A percentile compares a stretch with the other conserved stretches of the same genome.
Evolutionary conservation across 2,113 vertebrate species (phyloP).

Genomic region (Plectropomus leopardus): DNA sequence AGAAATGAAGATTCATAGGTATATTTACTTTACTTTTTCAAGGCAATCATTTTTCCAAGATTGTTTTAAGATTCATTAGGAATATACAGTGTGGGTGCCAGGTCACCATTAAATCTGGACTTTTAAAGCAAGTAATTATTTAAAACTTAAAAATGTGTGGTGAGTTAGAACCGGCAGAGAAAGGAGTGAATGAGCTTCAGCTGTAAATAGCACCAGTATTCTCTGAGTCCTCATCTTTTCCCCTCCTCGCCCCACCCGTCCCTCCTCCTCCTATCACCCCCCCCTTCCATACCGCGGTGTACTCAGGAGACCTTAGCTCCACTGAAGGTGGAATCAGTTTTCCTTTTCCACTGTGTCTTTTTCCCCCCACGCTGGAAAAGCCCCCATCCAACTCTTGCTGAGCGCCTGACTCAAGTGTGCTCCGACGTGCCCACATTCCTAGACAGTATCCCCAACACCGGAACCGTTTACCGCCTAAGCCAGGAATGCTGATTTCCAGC

Average conservation of each 20-base stretch:
- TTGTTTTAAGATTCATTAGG: too few relatives aligned
- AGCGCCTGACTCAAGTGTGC: conserved; percentile 52
- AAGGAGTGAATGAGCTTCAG: conserved; percentile 20
- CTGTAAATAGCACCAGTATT: conserved; percentile 57
- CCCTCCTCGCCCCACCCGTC: conserved; percentile 43
- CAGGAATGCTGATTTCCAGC: conserved; percentile 75
- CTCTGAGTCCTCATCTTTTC: conserved; percentile 53
- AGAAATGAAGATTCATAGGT: too few relatives aligned
- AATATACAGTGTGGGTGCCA: too few relatives aligned
- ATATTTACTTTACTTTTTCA: too few relatives aligned
- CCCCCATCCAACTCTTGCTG: conserved; percentile 49
- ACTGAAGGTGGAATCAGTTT: conserved; percentile 70
- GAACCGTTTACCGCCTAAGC: conserved; percentile 67
- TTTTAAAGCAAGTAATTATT: not conserved
- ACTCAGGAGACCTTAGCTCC: conserved; percentile 66
- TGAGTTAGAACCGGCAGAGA: not conserved
- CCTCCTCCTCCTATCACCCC: conserved; percentile 1
- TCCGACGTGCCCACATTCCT: conserved; percentile 72
- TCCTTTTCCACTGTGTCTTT: conserved; percentile 63
- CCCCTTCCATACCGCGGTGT: conserved; percentile 28
- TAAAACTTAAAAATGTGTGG: not conserved
- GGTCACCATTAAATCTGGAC: conserved; percentile 2
- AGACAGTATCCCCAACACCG: conserved; percentile 77
- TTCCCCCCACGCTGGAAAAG: conserved; percentile 60
- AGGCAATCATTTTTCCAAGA: too few relatives aligned